Base-by-base conservation (phyloP, 2,113 vertebrate genomes). In the Crotophaga sulcirostris region DNA sequence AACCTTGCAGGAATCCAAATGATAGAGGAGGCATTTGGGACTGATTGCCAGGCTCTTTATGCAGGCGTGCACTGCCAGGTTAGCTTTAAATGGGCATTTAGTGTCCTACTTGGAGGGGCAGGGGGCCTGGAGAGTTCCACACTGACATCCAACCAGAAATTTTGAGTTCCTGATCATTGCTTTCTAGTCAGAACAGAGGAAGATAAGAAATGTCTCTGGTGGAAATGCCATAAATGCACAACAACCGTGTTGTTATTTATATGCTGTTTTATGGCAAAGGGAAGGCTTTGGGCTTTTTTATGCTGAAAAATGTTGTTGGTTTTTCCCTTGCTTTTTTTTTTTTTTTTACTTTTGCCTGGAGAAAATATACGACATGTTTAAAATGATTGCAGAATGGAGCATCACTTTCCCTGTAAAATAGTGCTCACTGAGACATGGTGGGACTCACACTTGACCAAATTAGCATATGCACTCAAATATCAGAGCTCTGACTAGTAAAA, bases 401-500 rank as follows among this genome's bases (percentile, higher is more conserved):
- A 84, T 80, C 56, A 40, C 82, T 90, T 85, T 58, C 31, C 14
- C 66, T 93, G 62, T 94, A 93, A 94, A 95, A 72, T 1, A 90
- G 68, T 81, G 72, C 77, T 95, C 47, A 24, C 34, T 89, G 87
- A 89, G 86, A 87, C 64, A 34, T 62, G 92, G 92, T 94, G 74
- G 77, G 79, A 90, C 89, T 96, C 93, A 87, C 89, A 94, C 79
- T 95, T 94, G 91, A 87, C 95, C 93, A 93, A 91, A 94, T 96
- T 94, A 97, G 87, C 89, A 96, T 93, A 88, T 63, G 80, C 1
- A 2, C 87, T 97, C 89, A 94, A 76, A 85, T 94, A 95, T 72
- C 95, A 92, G 91, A 95, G 86, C 76, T 93, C 86, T 76, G 80
- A 75, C 94, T 96, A 86, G 94, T 84, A 93, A 96, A 95, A 96